phyloP scores from a whole-genome alignment of 2,888 invertebrate species.

The Rhodophaea formosa region DNA sequence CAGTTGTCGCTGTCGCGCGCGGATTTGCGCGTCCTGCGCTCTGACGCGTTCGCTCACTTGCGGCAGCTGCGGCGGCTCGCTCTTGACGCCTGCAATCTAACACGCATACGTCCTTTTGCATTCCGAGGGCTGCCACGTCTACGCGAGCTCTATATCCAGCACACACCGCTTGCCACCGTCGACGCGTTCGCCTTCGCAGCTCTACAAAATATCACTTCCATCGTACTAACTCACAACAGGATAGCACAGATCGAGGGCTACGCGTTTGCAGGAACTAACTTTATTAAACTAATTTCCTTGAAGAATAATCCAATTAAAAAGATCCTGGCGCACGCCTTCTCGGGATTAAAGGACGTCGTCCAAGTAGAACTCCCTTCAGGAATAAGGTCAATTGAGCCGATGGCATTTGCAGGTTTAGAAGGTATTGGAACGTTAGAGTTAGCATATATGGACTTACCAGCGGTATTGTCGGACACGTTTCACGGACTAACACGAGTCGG shows the following conservation, averaged over 20 bases:
- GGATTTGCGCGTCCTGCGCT: slow-evolving; percentile 89
- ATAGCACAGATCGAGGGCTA: slow-evolving; percentile 87
- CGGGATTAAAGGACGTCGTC: slow-evolving; percentile 90
- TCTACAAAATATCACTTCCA: slow-evolving; percentile 88
- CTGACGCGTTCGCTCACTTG: slow-evolving; percentile 91
- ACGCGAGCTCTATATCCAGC: slow-evolving; percentile 90
- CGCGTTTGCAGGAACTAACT: slow-evolving; percentile 93
- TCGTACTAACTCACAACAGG: slow-evolving; percentile 85
- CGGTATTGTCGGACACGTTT: slow-evolving; percentile 86
- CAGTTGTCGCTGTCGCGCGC: slow-evolving; percentile 93
- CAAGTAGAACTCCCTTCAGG: slow-evolving; percentile 92
- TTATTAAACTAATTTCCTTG: slow-evolving; percentile 89
- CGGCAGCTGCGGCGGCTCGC: slow-evolving; percentile 90
- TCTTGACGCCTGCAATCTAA: slow-evolving; percentile 93
- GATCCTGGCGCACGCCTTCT: slow-evolving; percentile 91
- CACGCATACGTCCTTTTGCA: slow-evolving; percentile 90
- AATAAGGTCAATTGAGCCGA: slow-evolving; percentile 86
- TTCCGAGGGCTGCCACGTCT: slow-evolving; percentile 91
- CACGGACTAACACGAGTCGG: slow-evolving; percentile 88
- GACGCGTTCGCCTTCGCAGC: slow-evolving; percentile 92
- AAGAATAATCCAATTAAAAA: slow-evolving; percentile 91
- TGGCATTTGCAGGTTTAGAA: slow-evolving; percentile 90
- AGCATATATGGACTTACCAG: slow-evolving; percentile 90
- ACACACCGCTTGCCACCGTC: slow-evolving; percentile 90
- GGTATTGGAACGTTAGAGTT: slow-evolving; percentile 90